A percentile compares a stretch with the other conserved stretches of the same genome.
phyloP scores from a whole-genome alignment of 2,888 invertebrate genomes.

The Agonopterix subpropinquella region DNA sequence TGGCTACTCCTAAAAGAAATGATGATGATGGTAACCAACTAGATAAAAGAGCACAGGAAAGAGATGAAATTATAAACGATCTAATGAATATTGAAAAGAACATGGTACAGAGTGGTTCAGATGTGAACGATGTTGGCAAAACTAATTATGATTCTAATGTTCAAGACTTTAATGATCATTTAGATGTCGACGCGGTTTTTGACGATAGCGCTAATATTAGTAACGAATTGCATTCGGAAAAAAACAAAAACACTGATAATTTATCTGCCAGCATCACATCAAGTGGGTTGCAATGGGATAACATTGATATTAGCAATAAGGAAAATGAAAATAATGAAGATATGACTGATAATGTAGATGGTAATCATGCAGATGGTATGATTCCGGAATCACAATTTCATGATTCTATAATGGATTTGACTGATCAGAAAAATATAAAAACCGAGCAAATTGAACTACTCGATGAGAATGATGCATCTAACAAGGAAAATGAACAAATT shows the following conservation, averaged over 20 bases:
- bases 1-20: conserved; percentile 51
- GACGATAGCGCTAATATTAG: conserved; percentile 1
- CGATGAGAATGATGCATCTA: conserved; percentile 23
- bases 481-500: conserved; percentile 38
- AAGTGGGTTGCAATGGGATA: conserved; percentile 33
- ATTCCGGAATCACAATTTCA: conserved; percentile 21
- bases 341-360: conserved; percentile 7
- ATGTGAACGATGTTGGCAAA: conserved; percentile 21
- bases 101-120: conserved; percentile 29
- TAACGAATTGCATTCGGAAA: conserved; percentile 19
- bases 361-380: conserved; percentile 17
- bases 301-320: conserved; percentile 28
- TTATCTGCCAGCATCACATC: conserved; percentile 23
- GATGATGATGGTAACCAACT: conserved; percentile 38
- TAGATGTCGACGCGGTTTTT: conserved; percentile 11
- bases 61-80: conserved; percentile 64
- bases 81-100: conserved; percentile 61
- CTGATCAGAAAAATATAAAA: conserved; percentile 27
- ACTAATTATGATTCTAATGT: conserved; percentile 23
- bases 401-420: conserved; percentile 41
- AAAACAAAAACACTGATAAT: conserved; percentile 20
- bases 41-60: conserved; percentile 42
- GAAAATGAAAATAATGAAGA: conserved; percentile 15
- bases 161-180: conserved; percentile 21
- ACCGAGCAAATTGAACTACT: conserved; percentile 28